Conservation (phyloP, 2,888 invertebrate genomes). For the Pollenia griseotomentosa region DNA sequence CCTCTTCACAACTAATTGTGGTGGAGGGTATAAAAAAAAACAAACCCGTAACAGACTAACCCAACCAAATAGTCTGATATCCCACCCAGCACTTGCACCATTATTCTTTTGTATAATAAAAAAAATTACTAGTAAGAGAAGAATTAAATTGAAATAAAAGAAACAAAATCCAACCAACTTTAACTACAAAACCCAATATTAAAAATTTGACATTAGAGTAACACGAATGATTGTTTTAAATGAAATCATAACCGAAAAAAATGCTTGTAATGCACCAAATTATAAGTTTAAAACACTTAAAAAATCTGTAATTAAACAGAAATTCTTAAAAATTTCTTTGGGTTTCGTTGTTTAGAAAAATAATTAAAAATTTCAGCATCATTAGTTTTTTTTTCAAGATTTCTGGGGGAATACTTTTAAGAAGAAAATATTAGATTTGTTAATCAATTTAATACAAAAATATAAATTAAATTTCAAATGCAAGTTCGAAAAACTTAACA, state of each 20-base stretch:
- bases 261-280: background rate
- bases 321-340: conserved; percentile 13
- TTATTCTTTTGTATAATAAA: background rate
- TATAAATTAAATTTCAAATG: no score
- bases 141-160: background rate
- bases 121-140: background rate
- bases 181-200: conserved; percentile 27
- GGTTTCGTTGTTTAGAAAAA: background rate
- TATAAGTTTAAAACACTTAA: conserved; percentile 20
- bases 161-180: conserved; percentile 7
- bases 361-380: no score
- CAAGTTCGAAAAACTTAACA: no score
- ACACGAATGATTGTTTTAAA: conserved; percentile 21
- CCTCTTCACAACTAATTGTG: no score
- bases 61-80: background rate
- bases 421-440: no score
- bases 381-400: no score
- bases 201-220: conserved; percentile 28
- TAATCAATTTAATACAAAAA: no score
- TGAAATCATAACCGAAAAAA: conserved; percentile 29
- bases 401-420: no score
- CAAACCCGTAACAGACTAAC: background rate
- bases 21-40: no score
- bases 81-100: background rate
- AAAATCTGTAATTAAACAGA: conserved; percentile 1